Conservation (phyloP, 2,888 invertebrate genomes). For the Pristionchus mayeri region DNA sequence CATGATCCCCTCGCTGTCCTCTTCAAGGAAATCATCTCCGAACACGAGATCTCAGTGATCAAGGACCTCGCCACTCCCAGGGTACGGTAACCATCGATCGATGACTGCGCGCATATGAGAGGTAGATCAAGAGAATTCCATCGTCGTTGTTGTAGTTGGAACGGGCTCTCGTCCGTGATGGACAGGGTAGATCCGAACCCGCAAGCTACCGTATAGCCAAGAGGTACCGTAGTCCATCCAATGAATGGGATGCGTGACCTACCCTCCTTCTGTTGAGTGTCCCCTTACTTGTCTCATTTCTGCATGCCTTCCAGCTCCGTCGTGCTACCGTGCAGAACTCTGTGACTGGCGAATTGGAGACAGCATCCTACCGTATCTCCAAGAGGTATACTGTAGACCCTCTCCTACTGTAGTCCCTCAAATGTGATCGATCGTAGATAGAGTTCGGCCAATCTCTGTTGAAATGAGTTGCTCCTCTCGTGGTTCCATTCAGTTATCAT, state of each 20-base stretch:
- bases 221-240: constrained; percentile 53
- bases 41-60: constrained; percentile 88
- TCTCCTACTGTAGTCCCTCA: neutral
- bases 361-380: constrained; percentile 95
- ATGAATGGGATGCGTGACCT: constrained; percentile 36
- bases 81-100: constrained; percentile 80
- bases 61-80: constrained; percentile 89
- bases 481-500: neutral
- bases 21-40: constrained; percentile 83
- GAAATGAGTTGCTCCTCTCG: neutral
- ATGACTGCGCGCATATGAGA: neutral
- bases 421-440: constrained; percentile 22
- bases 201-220: constrained; percentile 65
- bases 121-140: neutral
- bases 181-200: constrained; percentile 59
- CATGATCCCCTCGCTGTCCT: constrained; percentile 72
- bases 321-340: constrained; percentile 76
- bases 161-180: constrained; percentile 63
- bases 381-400: constrained; percentile 82
- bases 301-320: constrained; percentile 68
- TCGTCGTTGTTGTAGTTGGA: constrained; percentile 56
- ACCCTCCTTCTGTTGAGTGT: constrained; percentile 36
- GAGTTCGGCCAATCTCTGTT: constrained; percentile 15
- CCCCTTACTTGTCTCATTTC: constrained; percentile 18
- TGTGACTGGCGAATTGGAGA: constrained; percentile 85